These are phyloP conservation scores for Synergus laeviventris DNA, from an alignment of 2,888 invertebrate species.

Conservation along the genomic window DNA sequence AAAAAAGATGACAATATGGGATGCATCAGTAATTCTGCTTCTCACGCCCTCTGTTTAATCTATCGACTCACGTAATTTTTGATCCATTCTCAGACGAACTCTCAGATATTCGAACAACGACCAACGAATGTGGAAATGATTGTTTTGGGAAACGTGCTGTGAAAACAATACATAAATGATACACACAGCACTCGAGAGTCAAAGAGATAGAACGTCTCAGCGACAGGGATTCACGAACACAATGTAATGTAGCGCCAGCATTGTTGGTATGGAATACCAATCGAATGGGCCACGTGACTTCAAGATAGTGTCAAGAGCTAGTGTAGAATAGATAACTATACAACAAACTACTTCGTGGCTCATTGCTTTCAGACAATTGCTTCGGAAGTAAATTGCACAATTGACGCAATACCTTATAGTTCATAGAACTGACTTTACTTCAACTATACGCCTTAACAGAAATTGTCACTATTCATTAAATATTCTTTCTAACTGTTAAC, in stretches of 20 bases:
- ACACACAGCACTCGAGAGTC: background rate
- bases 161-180: constrained; percentile 24
- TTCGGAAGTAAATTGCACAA: constrained; percentile 30
- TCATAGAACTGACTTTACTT: constrained; percentile 1
- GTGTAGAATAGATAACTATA: background rate
- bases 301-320: background rate
- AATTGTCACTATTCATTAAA: background rate
- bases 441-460: background rate
- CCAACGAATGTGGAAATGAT: constrained; percentile 13
- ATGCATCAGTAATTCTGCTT: background rate
- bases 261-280: constrained; percentile 20
- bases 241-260: constrained; percentile 34
- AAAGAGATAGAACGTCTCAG: constrained; percentile 9
- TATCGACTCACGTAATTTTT: constrained; percentile 26
- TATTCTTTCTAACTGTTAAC: background rate
- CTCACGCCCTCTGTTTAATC: background rate
- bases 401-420: constrained; percentile 1
- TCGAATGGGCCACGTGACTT: constrained; percentile 13
- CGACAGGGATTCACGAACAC: constrained; percentile 26
- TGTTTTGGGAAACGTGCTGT: constrained; percentile 30
- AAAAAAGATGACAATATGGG: background rate
- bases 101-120: background rate
- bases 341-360: constrained; percentile 5
- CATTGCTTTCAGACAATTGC: constrained; percentile 23
- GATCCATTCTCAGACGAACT: background rate